A percentile compares a stretch with the other conserved stretches of the same genome.
Conservation (phyloP, 2,888 invertebrate genomes). For the Folsomia candida region DNA sequence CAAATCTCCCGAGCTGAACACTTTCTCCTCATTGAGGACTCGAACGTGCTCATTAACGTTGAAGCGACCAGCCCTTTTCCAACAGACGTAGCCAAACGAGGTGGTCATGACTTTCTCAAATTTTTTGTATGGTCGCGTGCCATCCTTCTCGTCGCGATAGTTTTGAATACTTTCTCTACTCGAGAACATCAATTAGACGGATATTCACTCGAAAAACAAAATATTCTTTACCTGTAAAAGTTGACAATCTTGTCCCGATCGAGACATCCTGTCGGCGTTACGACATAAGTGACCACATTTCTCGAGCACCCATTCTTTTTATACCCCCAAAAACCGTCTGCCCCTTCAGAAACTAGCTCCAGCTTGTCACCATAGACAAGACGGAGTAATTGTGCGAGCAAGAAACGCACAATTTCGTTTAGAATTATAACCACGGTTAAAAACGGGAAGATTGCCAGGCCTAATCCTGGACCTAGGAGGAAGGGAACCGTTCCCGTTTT, state of each 20-base stretch:
- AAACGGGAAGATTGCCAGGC: background rate
- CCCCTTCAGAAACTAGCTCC: conserved; percentile 14
- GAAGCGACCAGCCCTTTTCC: conserved; percentile 11
- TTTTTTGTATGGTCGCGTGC: conserved; percentile 14
- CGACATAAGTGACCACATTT: conserved; percentile 8
- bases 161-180: conserved; percentile 20
- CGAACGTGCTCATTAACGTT: conserved; percentile 8
- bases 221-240: background rate
- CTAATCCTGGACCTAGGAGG: background rate
- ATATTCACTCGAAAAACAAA: background rate
- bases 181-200: too few species aligned
- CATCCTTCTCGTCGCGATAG: conserved; percentile 15
- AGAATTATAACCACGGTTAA: background rate
- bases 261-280: background rate
- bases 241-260: background rate
- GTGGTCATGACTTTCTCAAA: conserved; percentile 10
- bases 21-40: background rate
- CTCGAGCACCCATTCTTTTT: conserved; percentile 7
- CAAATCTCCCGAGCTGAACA: conserved; percentile 7
- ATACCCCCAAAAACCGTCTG: conserved; percentile 16
- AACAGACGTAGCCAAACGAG: conserved; percentile 3
- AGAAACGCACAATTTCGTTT: background rate
- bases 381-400: background rate
- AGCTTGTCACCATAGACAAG: conserved; percentile 3
- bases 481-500: background rate